Base-by-base conservation (phyloP, 2,888 invertebrate genomes). In the Epistrophe eligans region DNA sequence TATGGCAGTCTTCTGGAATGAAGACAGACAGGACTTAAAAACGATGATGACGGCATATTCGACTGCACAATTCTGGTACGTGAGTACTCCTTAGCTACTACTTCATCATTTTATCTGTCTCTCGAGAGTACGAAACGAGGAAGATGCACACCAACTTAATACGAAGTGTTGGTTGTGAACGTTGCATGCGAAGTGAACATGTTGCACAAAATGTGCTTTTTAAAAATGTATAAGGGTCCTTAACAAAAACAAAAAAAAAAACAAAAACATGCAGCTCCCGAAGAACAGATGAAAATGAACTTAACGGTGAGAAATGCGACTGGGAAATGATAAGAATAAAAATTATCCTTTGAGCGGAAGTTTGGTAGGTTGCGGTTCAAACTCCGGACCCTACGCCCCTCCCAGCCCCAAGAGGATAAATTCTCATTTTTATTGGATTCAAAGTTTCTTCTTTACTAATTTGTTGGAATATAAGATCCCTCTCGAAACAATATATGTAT, bases 41-140 rank as follows among this genome's bases (percentile, higher is more conserved):
- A 70, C 55, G 40, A 52, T 55, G 55, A 50, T 70, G 55, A 70
- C 55, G 55, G 38, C 40, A 52, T 40, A 70, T 70, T 70, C 57
- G 55, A 79, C 24, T 19, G 48, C 35, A 24, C 19, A 28, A 15
- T 62, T 76, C 45, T 35, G 43, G 43, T 62, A 70, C 76, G 76
- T 76, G 70, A 71, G 73, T 35, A 74, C 58, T 50, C 52, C 55
- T 48, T 57, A 15, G 71, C 13, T 66, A 13, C 55, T 64, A 55
- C 71, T 72, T 57, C 76, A 66, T 77, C 64, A 71, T 82, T 77
- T 82, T 50, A 82, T 72, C 71, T 66, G 66, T 50, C 66, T 62
- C 50, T 67, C 15, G 67, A 60, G 82, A 50, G 24, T 28, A 19
- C 17, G 32, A n/a, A 40, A 66, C 11, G 35, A 35, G 17, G 13